These are phyloP conservation scores for Papilio xuthus DNA, from an alignment of 1,140 invertebrate genomes.

Conservation along the genomic window DNA sequence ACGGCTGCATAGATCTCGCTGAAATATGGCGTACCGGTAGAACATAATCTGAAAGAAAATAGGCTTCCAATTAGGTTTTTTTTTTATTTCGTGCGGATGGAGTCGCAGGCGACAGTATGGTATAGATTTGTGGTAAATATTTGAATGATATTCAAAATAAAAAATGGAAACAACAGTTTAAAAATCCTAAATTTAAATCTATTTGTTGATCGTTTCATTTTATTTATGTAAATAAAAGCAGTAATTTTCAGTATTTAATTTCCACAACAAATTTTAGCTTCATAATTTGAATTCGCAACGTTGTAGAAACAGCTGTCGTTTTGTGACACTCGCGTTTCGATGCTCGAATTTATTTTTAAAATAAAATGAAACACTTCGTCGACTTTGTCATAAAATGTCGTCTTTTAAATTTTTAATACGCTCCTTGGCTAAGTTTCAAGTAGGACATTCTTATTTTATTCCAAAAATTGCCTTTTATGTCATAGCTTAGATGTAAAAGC, in stretches of 20 bases:
- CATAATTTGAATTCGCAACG: conserved; percentile 61
- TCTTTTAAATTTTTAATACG: conserved; percentile 29
- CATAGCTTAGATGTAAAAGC: neutral
- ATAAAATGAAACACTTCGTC: conserved; percentile 41
- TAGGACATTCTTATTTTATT: conserved; percentile 26
- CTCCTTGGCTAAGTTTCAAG: conserved; percentile 32
- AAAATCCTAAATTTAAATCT: conserved; percentile 9
- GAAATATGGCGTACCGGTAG: no score
- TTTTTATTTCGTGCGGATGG: no score
- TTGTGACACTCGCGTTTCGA: conserved; percentile 43
- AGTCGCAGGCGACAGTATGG: no score
- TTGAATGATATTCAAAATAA: neutral
- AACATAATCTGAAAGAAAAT: no score
- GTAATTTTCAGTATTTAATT: conserved; percentile 34
- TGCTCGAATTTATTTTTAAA: conserved; percentile 52
- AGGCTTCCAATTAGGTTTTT: no score
- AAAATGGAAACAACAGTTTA: neutral
- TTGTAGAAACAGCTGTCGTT: conserved; percentile 64
- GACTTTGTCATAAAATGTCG: conserved; percentile 32
- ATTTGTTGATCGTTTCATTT: conserved; percentile 35
- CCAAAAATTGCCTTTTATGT: conserved; percentile 13
- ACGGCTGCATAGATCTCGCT: no score
- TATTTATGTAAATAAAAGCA: conserved; percentile 43
- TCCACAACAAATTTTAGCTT: conserved; percentile 50
- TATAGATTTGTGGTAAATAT: neutral